Evolutionary conservation across 2,888 invertebrate genomes (phyloP), one percentile per base, ranked within the genome.

Genomic region (Myathropa florea): DNA sequence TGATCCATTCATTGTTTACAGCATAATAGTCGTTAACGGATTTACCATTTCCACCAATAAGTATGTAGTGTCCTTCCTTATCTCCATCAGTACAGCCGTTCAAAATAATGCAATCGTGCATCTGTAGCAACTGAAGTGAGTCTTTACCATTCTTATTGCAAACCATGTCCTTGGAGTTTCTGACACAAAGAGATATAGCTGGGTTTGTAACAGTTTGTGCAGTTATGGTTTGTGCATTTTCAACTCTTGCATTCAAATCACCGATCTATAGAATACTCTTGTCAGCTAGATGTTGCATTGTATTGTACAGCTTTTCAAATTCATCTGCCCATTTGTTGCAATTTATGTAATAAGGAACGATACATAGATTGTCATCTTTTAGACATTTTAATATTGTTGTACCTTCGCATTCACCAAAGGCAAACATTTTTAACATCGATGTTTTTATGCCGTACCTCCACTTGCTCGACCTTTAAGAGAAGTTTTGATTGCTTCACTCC

Each of bases 401-500:
- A 14, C 59, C 10, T 59, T 26, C 59, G 24, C 14, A 26, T 23
- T 59, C 59, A 10, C 28, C 26, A 59, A 59, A 59, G 14, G 6
- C n/a, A 26, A 26, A 59, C 4, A 26, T 26, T 59, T 21, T 59
- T 2, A 26, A 59, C 9, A 23, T 4, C 12, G 57, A 57, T 6
- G 57, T 57, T 3, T 12, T 9, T 12, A 59, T 59, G 6, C 59
- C 59, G 23, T 14, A 60, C 14, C 60, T 60, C 18, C n/a, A 18
- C 14, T n/a, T 12, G 36, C 14, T 36, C 36, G 14, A 36, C 36
- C 36, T 36, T 36, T 14, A 2, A 36, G 36, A 36, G 28, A 60
- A 24, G 60, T 60, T 28, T 60, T 28, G n/a, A 60, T 60, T 60
- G 60, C 60, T 64, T 39, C 39, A 39, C 4, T 26, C 63, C 33